phyloP scores from a whole-genome alignment of 1,140 invertebrate species.

The Brachystomella parvula region DNA sequence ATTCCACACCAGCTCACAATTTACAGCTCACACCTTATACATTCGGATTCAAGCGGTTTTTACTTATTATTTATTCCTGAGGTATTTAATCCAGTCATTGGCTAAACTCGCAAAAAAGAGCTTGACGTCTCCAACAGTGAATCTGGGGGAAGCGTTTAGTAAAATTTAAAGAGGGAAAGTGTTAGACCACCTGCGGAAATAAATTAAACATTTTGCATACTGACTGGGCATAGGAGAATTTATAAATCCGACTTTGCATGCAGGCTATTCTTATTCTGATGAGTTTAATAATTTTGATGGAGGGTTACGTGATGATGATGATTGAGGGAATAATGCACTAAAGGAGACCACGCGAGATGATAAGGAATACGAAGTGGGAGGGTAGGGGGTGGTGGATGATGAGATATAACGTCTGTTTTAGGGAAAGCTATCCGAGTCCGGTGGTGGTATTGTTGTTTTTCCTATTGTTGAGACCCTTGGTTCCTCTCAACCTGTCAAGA shows the following conservation, averaged over 20 bases:
- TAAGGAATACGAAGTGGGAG: neutral
- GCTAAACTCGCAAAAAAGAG: too few species aligned
- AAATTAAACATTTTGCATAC: neutral
- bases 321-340: neutral
- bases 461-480: neutral
- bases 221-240: neutral
- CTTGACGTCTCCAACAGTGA: too few species aligned
- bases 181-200: neutral
- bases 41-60: too few species aligned
- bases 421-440: neutral
- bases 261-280: constrained; percentile 3
- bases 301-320: constrained; percentile 2
- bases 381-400: too few species aligned
- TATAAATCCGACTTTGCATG: neutral
- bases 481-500: neutral
- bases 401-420: neutral
- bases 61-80: too few species aligned
- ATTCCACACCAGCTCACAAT: too few species aligned
- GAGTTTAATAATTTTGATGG: neutral
- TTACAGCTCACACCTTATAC: too few species aligned
- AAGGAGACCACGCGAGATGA: neutral
- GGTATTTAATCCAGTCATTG: too few species aligned
- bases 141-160: too few species aligned
- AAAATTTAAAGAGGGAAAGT: neutral
- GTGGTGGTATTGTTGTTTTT: neutral